These are phyloP conservation scores for Nasonovia ribisnigri DNA, from an alignment of 2,888 invertebrate genomes.

Conservation along the genomic window DNA sequence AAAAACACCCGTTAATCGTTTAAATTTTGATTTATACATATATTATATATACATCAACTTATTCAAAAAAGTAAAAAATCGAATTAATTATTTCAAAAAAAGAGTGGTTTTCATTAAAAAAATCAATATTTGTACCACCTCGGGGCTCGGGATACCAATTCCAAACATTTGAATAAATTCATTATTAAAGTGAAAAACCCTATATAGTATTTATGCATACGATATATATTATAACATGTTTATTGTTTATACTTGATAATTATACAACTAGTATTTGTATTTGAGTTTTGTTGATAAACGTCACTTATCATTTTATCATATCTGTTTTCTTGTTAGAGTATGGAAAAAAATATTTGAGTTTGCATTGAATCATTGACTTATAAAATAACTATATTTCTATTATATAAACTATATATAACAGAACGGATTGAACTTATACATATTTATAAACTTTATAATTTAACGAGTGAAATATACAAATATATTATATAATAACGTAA, in stretches of 20 bases:
- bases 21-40: background rate
- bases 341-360: background rate
- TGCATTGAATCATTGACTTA: background rate
- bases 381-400: background rate
- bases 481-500: background rate
- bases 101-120: background rate
- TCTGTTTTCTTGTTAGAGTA: background rate
- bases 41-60: background rate
- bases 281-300: background rate
- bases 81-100: background rate
- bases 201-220: background rate
- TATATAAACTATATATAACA: background rate
- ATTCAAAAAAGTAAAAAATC: background rate
- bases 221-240: background rate
- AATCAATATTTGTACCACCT: background rate
- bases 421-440: background rate
- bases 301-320: background rate
- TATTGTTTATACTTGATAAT: background rate
- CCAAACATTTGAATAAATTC: background rate
- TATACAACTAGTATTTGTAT: background rate
- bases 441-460: background rate
- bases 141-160: background rate
- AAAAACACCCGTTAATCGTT: background rate
- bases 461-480: background rate
- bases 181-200: background rate